phyloP scores from a whole-genome alignment of 2,888 invertebrate species.

The Masnerella sp. region DNA sequence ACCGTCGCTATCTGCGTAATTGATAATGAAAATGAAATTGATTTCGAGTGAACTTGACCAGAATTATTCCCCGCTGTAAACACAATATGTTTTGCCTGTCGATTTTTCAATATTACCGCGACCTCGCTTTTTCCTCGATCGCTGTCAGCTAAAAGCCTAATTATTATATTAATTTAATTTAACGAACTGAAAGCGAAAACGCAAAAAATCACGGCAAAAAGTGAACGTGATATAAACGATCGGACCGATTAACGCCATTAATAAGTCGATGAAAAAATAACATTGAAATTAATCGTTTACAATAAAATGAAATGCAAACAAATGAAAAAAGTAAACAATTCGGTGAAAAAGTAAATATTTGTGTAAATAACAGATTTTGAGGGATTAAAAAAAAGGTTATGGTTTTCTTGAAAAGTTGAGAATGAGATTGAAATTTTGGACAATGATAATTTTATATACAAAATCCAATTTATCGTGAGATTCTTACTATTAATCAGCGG shows the following conservation, averaged over 20 bases:
- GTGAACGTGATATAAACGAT: not conserved
- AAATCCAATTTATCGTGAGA: not conserved
- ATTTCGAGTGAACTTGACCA: conserved; percentile 34
- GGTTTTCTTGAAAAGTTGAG: no score
- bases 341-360: no score
- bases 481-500: conserved; percentile 40
- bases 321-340: no score
- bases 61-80: conserved; percentile 15
- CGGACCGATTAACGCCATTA: no score
- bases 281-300: no score
- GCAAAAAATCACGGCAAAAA: not conserved
- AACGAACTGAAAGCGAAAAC: conserved; percentile 3
- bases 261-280: conserved; percentile 6
- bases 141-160: not conserved
- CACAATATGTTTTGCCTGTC: conserved; percentile 11
- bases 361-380: no score
- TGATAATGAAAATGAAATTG: conserved; percentile 13
- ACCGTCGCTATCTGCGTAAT: conserved; percentile 5
- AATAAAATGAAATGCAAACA: no score
- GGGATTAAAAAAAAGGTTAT: no score
- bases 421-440: no score
- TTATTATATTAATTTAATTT: conserved; percentile 31
- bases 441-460: no score
- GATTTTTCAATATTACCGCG: conserved; percentile 9
- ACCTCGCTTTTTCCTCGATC: conserved; percentile 27